These are phyloP conservation scores for Himalopsyche tibetana DNA, from an alignment of 2,888 invertebrate species.

Conservation along the genomic window DNA sequence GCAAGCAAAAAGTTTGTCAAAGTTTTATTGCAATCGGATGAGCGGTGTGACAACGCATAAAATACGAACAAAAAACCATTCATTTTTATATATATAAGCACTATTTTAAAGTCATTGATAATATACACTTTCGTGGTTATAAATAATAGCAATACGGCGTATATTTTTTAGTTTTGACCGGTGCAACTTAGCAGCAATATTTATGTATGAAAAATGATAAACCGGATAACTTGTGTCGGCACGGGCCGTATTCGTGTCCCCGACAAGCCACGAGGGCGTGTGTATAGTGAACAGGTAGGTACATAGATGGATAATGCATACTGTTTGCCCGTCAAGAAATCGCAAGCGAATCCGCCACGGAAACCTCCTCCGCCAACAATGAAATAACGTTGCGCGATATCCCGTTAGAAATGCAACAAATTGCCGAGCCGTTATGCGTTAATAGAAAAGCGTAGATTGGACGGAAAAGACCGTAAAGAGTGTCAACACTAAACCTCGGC, in stretches of 20 bases:
- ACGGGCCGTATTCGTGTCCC: not conserved
- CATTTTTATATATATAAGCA: too few relatives aligned
- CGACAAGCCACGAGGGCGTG: not conserved
- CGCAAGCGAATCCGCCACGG: conserved; percentile 22
- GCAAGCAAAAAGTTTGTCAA: too few relatives aligned
- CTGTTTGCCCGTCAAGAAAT: conserved; percentile 13
- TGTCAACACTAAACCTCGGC: conserved; percentile 27
- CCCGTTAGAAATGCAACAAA: conserved; percentile 60
- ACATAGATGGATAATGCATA: not conserved
- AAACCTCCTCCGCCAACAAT: conserved; percentile 26
- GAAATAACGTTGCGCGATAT: conserved; percentile 52
- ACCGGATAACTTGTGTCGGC: too few relatives aligned
- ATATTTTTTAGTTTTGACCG: too few relatives aligned
- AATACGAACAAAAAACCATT: conserved; percentile 49
- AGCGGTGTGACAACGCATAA: conserved; percentile 46
- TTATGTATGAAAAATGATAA: too few relatives aligned
- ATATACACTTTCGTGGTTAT: too few relatives aligned
- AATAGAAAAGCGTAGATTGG: conserved; percentile 49
- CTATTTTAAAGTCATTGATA: too few relatives aligned
- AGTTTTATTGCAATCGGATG: conserved; percentile 46
- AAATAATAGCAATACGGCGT: too few relatives aligned
- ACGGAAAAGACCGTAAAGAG: conserved; percentile 17
- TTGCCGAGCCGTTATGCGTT: conserved; percentile 56
- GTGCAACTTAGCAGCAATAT: too few relatives aligned
- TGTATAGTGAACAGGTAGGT: not conserved